Percentiles rank a stretch among this genome's conserved stretches.
These are phyloP conservation scores for Morpho helenor DNA, from an alignment of 2,888 invertebrate genomes.

Conservation along the genomic window DNA sequence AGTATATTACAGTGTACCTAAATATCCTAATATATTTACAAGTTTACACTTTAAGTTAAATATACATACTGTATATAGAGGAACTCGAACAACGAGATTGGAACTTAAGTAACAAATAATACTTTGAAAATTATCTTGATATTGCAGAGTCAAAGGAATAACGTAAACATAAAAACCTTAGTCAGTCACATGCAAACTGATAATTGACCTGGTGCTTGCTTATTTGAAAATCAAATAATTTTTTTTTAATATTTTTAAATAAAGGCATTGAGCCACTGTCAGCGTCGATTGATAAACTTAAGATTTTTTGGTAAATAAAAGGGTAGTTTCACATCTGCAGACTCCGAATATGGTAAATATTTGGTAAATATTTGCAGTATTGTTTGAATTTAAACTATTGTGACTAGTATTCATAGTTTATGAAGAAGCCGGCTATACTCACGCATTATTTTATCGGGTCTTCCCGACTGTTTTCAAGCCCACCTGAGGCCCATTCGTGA, in stretches of 20 bases:
- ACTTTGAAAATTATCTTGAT: too few relatives aligned
- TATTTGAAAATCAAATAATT: too few relatives aligned
- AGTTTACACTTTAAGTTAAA: conserved; percentile 6
- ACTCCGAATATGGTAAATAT: background rate
- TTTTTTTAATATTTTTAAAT: background rate
- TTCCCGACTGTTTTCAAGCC: too few relatives aligned
- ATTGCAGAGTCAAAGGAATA: too few relatives aligned
- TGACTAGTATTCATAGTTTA: too few relatives aligned
- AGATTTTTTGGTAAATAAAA: conserved; percentile 6
- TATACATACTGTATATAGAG: conserved; percentile 8
- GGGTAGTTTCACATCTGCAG: background rate
- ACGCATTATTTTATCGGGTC: background rate
- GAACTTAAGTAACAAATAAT: conserved; percentile 2
- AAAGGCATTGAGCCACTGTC: too few relatives aligned
- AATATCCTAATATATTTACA: conserved; percentile 19
- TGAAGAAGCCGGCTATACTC: too few relatives aligned
- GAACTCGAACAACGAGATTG: conserved; percentile 13
- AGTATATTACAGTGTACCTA: conserved; percentile 1
- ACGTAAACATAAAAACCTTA: too few relatives aligned
- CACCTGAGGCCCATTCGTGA: too few relatives aligned
- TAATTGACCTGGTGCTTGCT: too few relatives aligned
- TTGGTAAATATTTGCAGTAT: background rate
- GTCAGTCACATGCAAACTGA: too few relatives aligned
- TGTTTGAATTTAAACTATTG: too few relatives aligned
- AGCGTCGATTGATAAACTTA: conserved; percentile 2